A percentile compares a stretch with the other conserved stretches of the same genome.
Conservation (phyloP, 2,113 vertebrate genomes). For the Erythrolamprus reginae region DNA sequence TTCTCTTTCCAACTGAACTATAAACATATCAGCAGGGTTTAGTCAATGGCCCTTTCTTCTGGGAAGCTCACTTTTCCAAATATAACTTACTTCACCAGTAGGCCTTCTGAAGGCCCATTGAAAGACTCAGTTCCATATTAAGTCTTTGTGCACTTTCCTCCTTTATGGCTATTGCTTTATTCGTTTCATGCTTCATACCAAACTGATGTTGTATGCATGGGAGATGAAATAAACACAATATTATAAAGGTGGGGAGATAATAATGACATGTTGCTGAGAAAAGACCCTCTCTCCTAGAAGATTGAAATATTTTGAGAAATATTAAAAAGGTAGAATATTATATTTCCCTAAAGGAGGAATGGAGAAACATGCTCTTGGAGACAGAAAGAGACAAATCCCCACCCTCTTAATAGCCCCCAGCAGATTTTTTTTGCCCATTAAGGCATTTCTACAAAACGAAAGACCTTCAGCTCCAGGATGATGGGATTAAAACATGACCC, state of each 20-base stretch:
- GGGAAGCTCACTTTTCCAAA: constrained; percentile 26
- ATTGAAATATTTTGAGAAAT: no score
- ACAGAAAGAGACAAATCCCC: no score
- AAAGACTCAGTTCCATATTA: neutral
- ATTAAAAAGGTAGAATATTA: no score
- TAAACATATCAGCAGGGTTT: neutral
- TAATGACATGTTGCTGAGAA: neutral
- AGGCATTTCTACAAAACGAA: no score
- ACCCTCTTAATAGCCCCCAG: no score
- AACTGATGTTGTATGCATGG: neutral
- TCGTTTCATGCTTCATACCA: neutral
- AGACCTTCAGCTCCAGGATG: no score
- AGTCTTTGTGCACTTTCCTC: neutral
- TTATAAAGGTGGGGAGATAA: no score
- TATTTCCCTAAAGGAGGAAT: no score
- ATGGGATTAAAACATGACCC: no score
- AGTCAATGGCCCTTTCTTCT: constrained; percentile 40
- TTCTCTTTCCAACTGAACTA: constrained; percentile 33
- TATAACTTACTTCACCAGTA: constrained; percentile 14
- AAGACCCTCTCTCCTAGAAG: no score
- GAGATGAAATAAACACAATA: neutral
- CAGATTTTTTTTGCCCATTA: no score
- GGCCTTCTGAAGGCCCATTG: neutral
- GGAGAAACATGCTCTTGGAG: no score
- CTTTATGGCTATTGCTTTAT: neutral